A percentile compares a stretch with the other conserved stretches of the same genome.
These are phyloP conservation scores for Lepas anatifera DNA, from an alignment of 2,888 invertebrate genomes.

Conservation along the genomic window DNA sequence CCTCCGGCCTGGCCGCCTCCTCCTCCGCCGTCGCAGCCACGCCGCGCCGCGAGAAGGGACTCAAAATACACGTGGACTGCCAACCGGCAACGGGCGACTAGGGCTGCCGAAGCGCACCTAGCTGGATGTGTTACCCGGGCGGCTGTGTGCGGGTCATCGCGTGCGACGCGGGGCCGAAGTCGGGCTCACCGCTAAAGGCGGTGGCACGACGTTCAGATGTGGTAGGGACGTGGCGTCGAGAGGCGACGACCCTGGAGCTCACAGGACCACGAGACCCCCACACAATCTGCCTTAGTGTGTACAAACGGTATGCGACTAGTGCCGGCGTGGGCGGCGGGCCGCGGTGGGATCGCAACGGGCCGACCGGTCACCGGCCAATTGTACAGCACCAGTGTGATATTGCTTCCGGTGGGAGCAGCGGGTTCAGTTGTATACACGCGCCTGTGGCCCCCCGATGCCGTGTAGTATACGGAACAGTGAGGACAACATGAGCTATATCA, in stretches of 20 bases:
- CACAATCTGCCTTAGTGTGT: not conserved
- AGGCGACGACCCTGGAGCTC: not conserved
- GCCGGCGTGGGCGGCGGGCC: no score
- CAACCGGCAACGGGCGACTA: conserved; percentile 25
- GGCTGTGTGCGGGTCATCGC: not conserved
- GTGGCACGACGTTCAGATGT: not conserved
- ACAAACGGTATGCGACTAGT: no score
- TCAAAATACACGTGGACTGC: conserved; percentile 57
- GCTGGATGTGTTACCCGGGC: no score
- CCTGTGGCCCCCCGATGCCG: no score
- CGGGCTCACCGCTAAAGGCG: not conserved
- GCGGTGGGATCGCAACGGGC: no score
- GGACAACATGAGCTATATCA: no score
- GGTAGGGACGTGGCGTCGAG: not conserved
- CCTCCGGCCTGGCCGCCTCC: conserved; percentile 30
- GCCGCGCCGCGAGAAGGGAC: conserved; percentile 52
- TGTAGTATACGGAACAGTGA: no score
- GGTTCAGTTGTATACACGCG: no score
- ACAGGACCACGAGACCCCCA: not conserved
- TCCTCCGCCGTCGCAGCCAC: conserved; percentile 40
- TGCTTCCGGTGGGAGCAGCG: no score
- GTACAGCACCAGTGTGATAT: no score
- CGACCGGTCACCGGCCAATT: no score
- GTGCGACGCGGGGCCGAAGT: not conserved
- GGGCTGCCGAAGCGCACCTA: not conserved